Conservation (phyloP, 2,888 invertebrate species). For the Nemotelus nigrinus region DNA sequence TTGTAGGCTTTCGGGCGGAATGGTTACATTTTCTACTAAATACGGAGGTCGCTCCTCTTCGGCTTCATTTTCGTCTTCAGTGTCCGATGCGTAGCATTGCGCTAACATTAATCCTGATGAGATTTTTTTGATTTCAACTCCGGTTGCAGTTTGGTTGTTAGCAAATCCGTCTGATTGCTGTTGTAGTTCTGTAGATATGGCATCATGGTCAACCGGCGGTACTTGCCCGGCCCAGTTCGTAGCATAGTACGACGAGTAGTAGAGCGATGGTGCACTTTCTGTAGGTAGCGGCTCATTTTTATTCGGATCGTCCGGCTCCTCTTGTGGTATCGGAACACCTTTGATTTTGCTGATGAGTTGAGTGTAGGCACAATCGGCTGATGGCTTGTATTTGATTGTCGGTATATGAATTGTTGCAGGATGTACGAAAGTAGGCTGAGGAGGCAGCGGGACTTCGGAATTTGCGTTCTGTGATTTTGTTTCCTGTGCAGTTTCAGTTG, state of each 20-base stretch:
- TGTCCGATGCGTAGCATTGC: slow-evolving; percentile 70
- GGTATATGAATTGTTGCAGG: slow-evolving; percentile 65
- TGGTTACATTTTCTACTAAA: slow-evolving; percentile 62
- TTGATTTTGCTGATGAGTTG: slow-evolving; percentile 88
- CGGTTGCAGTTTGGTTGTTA: background rate
- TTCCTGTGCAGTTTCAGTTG: background rate
- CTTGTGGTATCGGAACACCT: slow-evolving; percentile 67
- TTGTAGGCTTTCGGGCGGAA: slow-evolving; percentile 84
- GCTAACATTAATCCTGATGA: slow-evolving; percentile 67
- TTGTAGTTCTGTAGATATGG: background rate
- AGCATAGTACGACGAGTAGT: slow-evolving; percentile 34
- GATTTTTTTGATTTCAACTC: slow-evolving; percentile 60
- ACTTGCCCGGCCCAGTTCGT: background rate
- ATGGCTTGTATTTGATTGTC: slow-evolving; percentile 80
- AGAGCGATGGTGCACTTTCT: slow-evolving; percentile 22
- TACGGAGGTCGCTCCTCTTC: slow-evolving; percentile 49
- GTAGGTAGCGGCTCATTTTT: slow-evolving; percentile 19
- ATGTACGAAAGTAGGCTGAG: slow-evolving; percentile 50
- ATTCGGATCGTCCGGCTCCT: slow-evolving; percentile 38
- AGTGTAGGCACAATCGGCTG: slow-evolving; percentile 87
- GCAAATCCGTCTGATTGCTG: background rate
- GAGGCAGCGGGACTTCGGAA: slow-evolving; percentile 46
- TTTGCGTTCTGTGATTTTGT: background rate
- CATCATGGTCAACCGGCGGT: background rate
- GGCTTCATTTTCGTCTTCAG: slow-evolving; percentile 60